Evolutionary conservation across 2,888 invertebrate species (phyloP).

Genomic region (Atethmia centrago): DNA sequence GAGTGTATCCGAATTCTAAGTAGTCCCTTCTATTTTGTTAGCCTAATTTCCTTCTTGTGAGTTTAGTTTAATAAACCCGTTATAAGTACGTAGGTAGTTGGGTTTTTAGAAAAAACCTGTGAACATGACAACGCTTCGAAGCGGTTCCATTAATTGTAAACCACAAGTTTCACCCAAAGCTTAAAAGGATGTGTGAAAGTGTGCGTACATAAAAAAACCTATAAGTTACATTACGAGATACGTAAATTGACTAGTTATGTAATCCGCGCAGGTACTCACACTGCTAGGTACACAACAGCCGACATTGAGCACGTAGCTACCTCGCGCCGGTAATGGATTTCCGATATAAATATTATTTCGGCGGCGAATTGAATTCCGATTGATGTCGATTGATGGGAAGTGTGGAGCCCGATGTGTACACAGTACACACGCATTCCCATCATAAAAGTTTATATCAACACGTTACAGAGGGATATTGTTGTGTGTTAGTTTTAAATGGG

Average conservation of each 20-base stretch:
- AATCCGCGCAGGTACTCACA: constrained; percentile 27
- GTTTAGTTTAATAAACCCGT: not conserved
- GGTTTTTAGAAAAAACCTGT: not conserved
- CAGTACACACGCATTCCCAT: not conserved
- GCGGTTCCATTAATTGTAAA: not conserved
- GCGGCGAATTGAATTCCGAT: constrained; percentile 61
- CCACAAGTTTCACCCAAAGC: not conserved
- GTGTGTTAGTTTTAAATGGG: constrained; percentile 12
- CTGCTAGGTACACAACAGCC: constrained; percentile 24
- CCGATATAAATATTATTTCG: constrained; percentile 68
- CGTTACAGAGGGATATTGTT: not conserved
- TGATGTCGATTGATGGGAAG: constrained; percentile 59
- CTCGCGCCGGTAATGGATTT: constrained; percentile 63
- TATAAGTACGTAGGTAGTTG: no score
- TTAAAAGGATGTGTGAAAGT: not conserved
- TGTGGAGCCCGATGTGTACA: constrained; percentile 23
- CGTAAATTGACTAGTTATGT: constrained; percentile 19
- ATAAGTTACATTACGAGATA: not conserved
- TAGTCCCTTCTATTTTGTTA: not conserved
- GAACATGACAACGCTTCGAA: not conserved
- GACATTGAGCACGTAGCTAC: constrained; percentile 37
- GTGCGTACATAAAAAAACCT: not conserved
- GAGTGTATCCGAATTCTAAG: no score
- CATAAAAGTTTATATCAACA: constrained; percentile 18
- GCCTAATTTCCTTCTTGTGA: no score